phyloP scores from a whole-genome alignment of 2,113 vertebrate species.

The Collichthys lucidus region DNA sequence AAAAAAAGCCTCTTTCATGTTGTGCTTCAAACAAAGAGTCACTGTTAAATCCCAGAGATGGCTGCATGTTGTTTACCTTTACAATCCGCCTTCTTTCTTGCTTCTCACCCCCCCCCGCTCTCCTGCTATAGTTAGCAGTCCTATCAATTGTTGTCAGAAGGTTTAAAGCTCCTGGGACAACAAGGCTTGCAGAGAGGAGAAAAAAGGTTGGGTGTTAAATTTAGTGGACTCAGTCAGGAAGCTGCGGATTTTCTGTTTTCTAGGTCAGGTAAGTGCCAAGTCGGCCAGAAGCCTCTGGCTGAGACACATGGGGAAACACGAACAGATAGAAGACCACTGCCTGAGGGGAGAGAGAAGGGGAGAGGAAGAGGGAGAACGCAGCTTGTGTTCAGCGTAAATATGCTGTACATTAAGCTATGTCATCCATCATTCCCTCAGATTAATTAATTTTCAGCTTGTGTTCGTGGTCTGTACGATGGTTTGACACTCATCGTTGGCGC shows the following conservation, averaged over 20 bases:
- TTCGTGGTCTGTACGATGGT: slow-evolving; percentile 1
- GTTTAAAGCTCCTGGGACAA: slow-evolving; percentile 60
- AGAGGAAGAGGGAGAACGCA: neutral
- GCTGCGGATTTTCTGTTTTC: slow-evolving; percentile 73
- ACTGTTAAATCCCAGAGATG: slow-evolving; percentile 52
- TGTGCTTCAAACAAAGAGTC: slow-evolving; percentile 48
- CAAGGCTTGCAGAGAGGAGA: slow-evolving; percentile 39
- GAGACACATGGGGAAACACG: slow-evolving; percentile 43
- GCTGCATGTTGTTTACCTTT: slow-evolving; percentile 62
- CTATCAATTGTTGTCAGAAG: slow-evolving; percentile 75
- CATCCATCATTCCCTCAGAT: slow-evolving; percentile 25
- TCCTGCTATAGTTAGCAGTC: slow-evolving; percentile 78
- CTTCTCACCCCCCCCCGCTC: slow-evolving; percentile 45
- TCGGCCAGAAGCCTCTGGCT: slow-evolving; percentile 63
- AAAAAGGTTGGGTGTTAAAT: slow-evolving; percentile 62
- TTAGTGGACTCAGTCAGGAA: slow-evolving; percentile 60
- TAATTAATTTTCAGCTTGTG: neutral
- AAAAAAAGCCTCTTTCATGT: slow-evolving; percentile 52
- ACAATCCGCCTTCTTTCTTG: neutral
- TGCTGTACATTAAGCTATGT: slow-evolving; percentile 24
- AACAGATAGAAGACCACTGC: slow-evolving; percentile 49
- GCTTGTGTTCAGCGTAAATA: slow-evolving; percentile 1
- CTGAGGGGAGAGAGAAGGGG: neutral
- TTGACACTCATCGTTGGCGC: neutral
- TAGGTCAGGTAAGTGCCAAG: slow-evolving; percentile 80